Conservation (phyloP, 2,888 invertebrate genomes). For the Thymelicus acteon region DNA sequence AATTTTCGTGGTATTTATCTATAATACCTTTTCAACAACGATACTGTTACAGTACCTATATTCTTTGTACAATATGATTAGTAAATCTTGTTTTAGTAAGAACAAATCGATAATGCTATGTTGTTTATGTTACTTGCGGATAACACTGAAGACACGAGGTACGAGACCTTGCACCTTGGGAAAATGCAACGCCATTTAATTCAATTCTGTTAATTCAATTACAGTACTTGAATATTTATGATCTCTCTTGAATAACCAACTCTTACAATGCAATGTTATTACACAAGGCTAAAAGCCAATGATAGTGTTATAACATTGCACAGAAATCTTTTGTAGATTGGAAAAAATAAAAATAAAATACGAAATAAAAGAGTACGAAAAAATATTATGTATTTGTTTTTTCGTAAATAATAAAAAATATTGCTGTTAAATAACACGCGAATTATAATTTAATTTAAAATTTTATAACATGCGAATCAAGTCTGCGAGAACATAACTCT, state of each 20-base stretch:
- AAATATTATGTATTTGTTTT: background rate
- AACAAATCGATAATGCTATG: background rate
- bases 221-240: conserved; percentile 29
- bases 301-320: background rate
- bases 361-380: background rate
- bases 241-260: conserved; percentile 30
- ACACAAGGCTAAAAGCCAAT: conserved; percentile 23
- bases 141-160: conserved; percentile 11
- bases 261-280: conserved; percentile 29
- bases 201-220: conserved; percentile 22
- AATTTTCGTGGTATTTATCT: too few relatives aligned
- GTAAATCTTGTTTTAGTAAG: too few relatives aligned
- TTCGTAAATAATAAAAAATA: background rate
- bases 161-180: conserved; percentile 10
- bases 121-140: conserved; percentile 23
- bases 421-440: conserved; percentile 34
- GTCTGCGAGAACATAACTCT: conserved; percentile 1
- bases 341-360: background rate
- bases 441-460: conserved; percentile 42
- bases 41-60: too few relatives aligned
- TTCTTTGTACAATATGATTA: too few relatives aligned
- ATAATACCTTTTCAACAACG: too few relatives aligned
- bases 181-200: conserved; percentile 5
- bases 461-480: conserved; percentile 23
- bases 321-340: background rate